Base-by-base conservation (phyloP, 1,140 invertebrate species). In the Belonocnema kinseyi region DNA sequence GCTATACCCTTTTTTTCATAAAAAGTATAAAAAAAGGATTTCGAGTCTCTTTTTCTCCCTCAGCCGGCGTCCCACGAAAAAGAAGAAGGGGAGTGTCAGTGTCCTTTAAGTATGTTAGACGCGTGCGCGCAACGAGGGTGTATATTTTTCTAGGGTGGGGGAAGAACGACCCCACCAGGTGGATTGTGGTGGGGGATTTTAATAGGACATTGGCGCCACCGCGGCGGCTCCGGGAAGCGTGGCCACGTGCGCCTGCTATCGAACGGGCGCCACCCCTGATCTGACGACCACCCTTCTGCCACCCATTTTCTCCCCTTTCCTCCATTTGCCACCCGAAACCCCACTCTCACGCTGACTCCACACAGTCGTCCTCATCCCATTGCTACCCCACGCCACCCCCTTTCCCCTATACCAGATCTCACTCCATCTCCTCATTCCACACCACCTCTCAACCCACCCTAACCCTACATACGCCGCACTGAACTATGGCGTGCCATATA, bases 181-280 rank as follows among this genome's bases (percentile, higher is more conserved):
- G 50, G 61, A 50, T 61, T 51, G 40, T 16, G 50, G 54, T 80
- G 82, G 74, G 76, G 84, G 83, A 85, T 81, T 83, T 86, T 88
- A 87, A 88, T 89, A 83, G 86, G 82, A 90, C 87, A 82, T 87
- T 88, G 90, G 90, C 90, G 90, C 90, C 90, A 76, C 88, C 74
- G 83, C 82, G 90, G 90, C 90, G 87, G 89, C 86, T 85, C 70
- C 72, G 78, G 74, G 88, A 91, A 91, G 81, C 85, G 77, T 83
- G 84, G 85, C 90, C 90, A 91, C 90, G 89, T 91, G 90, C 89
- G 85, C 84, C 66, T 85, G 82, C 88, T 91, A 91, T 91, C 88
- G 89, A 91, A 90, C 89, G 86, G 84, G 76, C 80, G 80, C 81
- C 87, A 88, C 84, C 88, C 87, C 86, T 82, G 77, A 87, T 83